Conservation (phyloP, 2,888 invertebrate genomes). For the Marronus borbonicus region DNA sequence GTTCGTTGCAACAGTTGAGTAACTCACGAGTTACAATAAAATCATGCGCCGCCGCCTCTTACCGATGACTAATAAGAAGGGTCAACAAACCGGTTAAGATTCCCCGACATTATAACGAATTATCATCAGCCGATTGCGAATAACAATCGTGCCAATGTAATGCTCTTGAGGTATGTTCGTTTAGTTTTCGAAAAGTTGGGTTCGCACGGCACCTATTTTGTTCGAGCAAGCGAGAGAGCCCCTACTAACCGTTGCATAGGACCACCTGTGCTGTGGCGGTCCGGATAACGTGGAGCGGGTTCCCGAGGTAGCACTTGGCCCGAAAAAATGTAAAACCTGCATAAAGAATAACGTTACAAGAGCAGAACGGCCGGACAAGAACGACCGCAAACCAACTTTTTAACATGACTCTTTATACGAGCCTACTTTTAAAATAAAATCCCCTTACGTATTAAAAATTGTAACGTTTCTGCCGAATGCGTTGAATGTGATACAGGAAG, state of each 20-base stretch:
- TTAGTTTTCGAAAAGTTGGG: constrained; percentile 24
- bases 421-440: constrained; percentile 48
- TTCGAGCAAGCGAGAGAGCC: neutral
- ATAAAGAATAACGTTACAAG: constrained; percentile 52
- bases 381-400: constrained; percentile 31
- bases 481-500: constrained; percentile 41
- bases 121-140: constrained; percentile 29
- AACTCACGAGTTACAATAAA: constrained; percentile 18
- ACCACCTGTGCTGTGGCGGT: constrained; percentile 45
- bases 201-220: too few species aligned
- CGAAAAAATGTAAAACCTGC: constrained; percentile 54
- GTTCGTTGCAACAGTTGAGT: neutral
- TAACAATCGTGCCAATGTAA: constrained; percentile 29
- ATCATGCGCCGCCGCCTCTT: constrained; percentile 15
- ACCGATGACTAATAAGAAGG: constrained; percentile 42
- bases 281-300: constrained; percentile 44
- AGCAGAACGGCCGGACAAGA: constrained; percentile 52
- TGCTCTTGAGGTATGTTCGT: constrained; percentile 27
- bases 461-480: constrained; percentile 28
- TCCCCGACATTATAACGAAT: constrained; percentile 36
- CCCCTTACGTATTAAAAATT: constrained; percentile 53
- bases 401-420: constrained; percentile 13
- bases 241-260: constrained; percentile 40
- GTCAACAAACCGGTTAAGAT: constrained; percentile 45
- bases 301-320: constrained; percentile 53